Base-by-base conservation (phyloP, 2,797 vertebrate genomes). In the Gorsachius magnificus region DNA sequence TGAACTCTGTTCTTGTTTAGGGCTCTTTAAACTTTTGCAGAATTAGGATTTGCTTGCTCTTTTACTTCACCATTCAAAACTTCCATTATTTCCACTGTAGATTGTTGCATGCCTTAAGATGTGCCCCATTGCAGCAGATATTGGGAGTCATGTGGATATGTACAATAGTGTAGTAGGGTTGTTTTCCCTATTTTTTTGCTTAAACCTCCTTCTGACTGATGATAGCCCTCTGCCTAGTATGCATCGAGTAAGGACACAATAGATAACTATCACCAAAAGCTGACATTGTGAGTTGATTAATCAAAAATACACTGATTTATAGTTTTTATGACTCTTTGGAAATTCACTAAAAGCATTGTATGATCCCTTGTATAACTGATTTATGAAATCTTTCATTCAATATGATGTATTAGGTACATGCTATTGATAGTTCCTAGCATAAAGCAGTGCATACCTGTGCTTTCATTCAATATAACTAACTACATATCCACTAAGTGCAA, bases 341-440 rank as follows among this genome's bases (percentile, higher is more conserved):
- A 96, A 93, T 94, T 92, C 83, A 5, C 95, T 97, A 96, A 97
- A 97, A 97, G 96, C 93, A 87, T 94, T 89, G 89, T 96, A 92
- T 91, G 87, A 88, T 96, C 72, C 84, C 90, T 89, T 83, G 74
- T 91, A 93, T 88, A 91, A 91, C 85, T 96, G 95, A 97, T 97
- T 97, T 96, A 97, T 97, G 91, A 89, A 95, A 71, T 90, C 93
- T 95, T 96, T 97, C 96, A 91, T 89, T 96, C 93, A 93, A 51
- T 96, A 94, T 93, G 94, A 91, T 94, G 35, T 91, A 96, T 96
- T 95, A 94, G 65, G 82, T 75, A 70, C 38, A 33, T 19, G 29
- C 25, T 83, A 58, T 64, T 91, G 7, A 5, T 79, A 60, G 54
- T 74, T 86, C 7, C 51, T 48, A 77, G n/a, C 61, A 54, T 33